Percentiles rank a stretch among this genome's conserved stretches.
Evolutionary conservation across 2,797 vertebrate species (phyloP).

Genomic region (Neoniphon sammara): DNA sequence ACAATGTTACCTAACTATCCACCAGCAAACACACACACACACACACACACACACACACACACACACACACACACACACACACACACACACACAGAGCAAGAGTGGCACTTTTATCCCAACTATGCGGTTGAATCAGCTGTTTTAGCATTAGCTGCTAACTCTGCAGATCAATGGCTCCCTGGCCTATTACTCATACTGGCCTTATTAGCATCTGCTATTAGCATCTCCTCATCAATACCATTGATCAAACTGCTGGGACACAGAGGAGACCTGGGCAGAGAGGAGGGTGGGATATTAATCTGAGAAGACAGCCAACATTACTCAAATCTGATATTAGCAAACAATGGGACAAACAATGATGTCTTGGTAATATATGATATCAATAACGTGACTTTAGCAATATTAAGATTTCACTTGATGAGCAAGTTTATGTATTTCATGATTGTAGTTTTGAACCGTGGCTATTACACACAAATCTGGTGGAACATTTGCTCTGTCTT

Average conservation of each 20-base stretch:
- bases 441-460: no score
- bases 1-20: slow-evolving; percentile 18
- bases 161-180: slow-evolving; percentile 78
- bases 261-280: slow-evolving; percentile 25
- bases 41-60: slow-evolving; percentile 26
- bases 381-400: no score
- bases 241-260: slow-evolving; percentile 68
- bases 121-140: slow-evolving; percentile 79
- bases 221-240: slow-evolving; percentile 77
- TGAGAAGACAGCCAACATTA: slow-evolving; percentile 34
- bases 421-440: no score
- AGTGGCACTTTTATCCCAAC: slow-evolving; percentile 78
- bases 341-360: background rate
- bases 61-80: background rate
- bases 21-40: background rate
- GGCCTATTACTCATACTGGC: slow-evolving; percentile 74
- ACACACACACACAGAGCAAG: slow-evolving; percentile 54
- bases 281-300: slow-evolving; percentile 38
- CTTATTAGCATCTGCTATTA: slow-evolving; percentile 80
- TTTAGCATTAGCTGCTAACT: slow-evolving; percentile 76
- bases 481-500: background rate
- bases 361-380: no score
- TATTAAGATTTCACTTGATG: no score
- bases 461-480: background rate
- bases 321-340: slow-evolving; percentile 4